These are phyloP conservation scores for Leptocoma aspasia DNA, from an alignment of 2,113 vertebrate species.

Conservation along the genomic window DNA sequence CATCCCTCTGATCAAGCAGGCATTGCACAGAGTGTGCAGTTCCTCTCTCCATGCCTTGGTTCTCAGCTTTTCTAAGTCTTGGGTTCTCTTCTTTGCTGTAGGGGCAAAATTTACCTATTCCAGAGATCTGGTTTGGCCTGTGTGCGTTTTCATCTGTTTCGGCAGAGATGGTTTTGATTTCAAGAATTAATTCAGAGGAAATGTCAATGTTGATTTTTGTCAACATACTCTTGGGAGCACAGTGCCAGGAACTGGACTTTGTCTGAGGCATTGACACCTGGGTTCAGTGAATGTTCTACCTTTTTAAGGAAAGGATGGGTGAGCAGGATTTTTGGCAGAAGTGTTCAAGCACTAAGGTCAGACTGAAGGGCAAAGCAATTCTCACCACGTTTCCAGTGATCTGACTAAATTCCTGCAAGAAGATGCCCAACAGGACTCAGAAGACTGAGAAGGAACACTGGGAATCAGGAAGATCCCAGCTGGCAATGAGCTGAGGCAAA, in stretches of 20 bases:
- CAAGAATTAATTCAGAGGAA: not conserved
- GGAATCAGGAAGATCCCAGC: not conserved
- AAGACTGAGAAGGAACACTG: not conserved
- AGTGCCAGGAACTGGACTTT: not conserved
- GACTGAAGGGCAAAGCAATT: not conserved
- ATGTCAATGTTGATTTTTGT: not conserved
- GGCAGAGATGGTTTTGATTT: not conserved
- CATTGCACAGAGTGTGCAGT: not conserved
- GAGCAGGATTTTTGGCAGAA: not conserved
- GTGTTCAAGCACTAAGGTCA: not conserved
- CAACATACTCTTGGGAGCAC: rapidly evolving
- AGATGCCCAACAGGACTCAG: rapidly evolving
- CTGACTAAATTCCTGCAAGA: not conserved
- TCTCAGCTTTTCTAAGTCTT: not conserved
- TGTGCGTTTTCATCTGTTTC: not conserved
- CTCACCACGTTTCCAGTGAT: not conserved
- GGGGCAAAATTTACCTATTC: not conserved
- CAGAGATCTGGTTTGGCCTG: not conserved
- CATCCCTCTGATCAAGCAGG: not conserved
- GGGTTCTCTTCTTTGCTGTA: not conserved
- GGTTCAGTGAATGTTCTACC: not conserved
- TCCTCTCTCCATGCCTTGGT: not conserved
- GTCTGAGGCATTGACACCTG: not conserved
- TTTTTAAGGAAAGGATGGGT: not conserved
- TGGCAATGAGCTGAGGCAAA: not conserved